Evolutionary conservation across 2,113 vertebrate genomes (phyloP).

Genomic region (Scalopus aquaticus): DNA sequence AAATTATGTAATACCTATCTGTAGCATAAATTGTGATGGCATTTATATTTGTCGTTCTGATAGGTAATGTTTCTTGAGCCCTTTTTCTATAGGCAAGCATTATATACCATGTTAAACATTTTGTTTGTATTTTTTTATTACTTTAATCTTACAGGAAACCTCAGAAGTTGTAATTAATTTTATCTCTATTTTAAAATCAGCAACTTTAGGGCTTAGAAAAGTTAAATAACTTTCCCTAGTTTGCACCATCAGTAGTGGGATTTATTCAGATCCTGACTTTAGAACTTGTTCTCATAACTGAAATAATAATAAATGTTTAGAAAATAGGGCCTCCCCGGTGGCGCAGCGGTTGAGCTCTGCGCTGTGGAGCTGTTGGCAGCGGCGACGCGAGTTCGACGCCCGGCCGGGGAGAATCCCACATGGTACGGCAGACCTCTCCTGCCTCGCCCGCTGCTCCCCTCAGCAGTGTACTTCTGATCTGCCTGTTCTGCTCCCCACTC

Average conservation of each 20-base stretch:
- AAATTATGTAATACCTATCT: background rate
- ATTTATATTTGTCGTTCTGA: background rate
- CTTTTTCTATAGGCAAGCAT: background rate
- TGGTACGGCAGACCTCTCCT: too few species aligned
- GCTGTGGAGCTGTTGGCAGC: too few species aligned
- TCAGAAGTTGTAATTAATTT: background rate
- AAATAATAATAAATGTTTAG: background rate
- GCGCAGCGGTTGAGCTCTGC: too few species aligned
- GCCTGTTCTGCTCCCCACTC: too few species aligned
- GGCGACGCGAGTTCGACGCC: too few species aligned
- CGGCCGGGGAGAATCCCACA: too few species aligned
- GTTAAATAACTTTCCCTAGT: background rate
- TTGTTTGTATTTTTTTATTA: background rate
- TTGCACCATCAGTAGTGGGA: background rate
- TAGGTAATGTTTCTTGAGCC: background rate
- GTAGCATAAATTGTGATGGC: background rate
- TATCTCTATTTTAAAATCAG: background rate
- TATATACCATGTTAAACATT: background rate
- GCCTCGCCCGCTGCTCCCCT: too few species aligned
- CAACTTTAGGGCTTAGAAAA: background rate
- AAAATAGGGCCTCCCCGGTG: too few species aligned
- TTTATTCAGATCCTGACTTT: background rate
- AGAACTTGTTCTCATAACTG: background rate
- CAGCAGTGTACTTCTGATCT: too few species aligned
- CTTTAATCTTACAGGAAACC: background rate